Base-by-base conservation (phyloP, 1,140 invertebrate species). In the Pinna nobilis region DNA sequence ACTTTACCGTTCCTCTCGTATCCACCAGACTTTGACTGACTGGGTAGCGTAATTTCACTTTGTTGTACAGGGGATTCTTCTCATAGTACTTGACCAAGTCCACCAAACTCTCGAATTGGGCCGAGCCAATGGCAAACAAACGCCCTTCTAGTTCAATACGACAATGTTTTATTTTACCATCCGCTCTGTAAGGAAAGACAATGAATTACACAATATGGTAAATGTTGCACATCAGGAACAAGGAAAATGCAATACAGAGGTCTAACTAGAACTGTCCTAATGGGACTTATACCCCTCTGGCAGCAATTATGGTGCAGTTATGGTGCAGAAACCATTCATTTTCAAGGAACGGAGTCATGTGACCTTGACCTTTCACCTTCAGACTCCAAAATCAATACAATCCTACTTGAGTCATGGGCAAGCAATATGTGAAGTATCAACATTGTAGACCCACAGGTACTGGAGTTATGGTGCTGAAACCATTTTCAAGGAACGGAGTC, bases 151-250 rank as follows among this genome's bases (percentile, higher is more conserved):
- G 91, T 87, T 95, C 95, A 32, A 99, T 96, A 60, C 95, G 92
- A 88, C 97, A 99, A 86, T 98, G 97, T 85, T 98, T 98, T 65
- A 98, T 97, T 89, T 96, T 95, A 25, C 94, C 94, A 82, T 97
- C 95, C 28, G 95, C 95, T 83, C 96, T 96, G 82, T 41, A 70
- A 74, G n/a, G 35, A 23, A 20, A 41, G 33, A 37, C 35, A 44
- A 59, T 32, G 4, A 47, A 28, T 33, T 32, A 60, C 18, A 18
- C 41, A 44, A 44, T 44, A 47, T 18, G 44, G 44, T 18, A 47
- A 18, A 47, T 2, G 44, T 18, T 47, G 15, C 15, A 47, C 15
- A 18, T 47, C 44, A 47, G 44, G 15, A 18, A 20, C 15, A 47
- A 18, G 15, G 44, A 18, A 47, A 47, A 47, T 20, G 15, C 15